Conservation (phyloP, 2,113 vertebrate species). For the Proterorhinus semilunaris region DNA sequence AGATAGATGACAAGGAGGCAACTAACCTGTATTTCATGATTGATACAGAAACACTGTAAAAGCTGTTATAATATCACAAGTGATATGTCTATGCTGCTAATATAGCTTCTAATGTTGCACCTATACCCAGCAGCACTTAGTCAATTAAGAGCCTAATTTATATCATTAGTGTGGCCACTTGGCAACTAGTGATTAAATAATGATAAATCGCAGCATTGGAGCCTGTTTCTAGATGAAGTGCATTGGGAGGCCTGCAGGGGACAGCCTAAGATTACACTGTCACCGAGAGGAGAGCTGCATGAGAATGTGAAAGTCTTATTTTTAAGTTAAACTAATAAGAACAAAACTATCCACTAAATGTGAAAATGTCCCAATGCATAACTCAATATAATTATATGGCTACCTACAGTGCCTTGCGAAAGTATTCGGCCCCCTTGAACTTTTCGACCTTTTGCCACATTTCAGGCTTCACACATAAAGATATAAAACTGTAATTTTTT, state of each 20-base stretch:
- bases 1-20: background rate
- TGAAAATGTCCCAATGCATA: background rate
- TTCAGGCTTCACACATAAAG: too few species aligned
- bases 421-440: too few species aligned
- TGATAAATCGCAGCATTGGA: slow-evolving; percentile 34
- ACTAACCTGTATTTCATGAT: background rate
- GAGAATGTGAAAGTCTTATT: background rate
- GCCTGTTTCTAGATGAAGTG: slow-evolving; percentile 28
- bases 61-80: background rate
- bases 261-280: slow-evolving; percentile 45
- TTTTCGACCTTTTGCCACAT: too few species aligned
- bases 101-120: too few species aligned
- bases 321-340: background rate
- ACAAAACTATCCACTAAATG: background rate
- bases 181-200: slow-evolving; percentile 46
- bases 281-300: slow-evolving; percentile 22
- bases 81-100: background rate
- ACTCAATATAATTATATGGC: background rate
- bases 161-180: slow-evolving; percentile 22
- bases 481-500: too few species aligned
- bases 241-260: slow-evolving; percentile 58
- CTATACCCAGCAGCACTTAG: slow-evolving; percentile 21
- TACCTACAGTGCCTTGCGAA: too few species aligned
- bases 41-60: too few species aligned
- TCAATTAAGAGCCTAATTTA: slow-evolving; percentile 30